Evolutionary conservation across 2,113 vertebrate species (phyloP).

Genomic region (Mus pahari): DNA sequence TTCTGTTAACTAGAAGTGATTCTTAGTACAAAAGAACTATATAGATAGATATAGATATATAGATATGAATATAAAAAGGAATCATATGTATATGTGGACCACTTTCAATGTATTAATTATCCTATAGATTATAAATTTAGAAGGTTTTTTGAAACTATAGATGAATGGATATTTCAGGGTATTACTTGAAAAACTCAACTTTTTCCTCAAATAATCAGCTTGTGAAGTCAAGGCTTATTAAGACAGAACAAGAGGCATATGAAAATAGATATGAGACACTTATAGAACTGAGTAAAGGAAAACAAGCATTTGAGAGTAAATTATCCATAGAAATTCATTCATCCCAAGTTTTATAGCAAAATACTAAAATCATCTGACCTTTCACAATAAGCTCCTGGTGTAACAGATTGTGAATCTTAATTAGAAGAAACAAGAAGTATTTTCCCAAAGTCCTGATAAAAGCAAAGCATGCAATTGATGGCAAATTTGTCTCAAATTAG

Average conservation of each 20-base stretch:
- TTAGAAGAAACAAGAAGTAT: conserved; percentile 64
- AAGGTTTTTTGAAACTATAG: background rate
- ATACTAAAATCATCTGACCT: conserved; percentile 61
- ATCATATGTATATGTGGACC: background rate
- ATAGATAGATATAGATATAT: background rate
- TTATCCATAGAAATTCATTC: conserved; percentile 33
- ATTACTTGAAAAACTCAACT: background rate
- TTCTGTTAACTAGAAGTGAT: background rate
- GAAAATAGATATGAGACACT: background rate
- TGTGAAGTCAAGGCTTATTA: background rate
- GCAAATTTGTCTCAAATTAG: conserved; percentile 68
- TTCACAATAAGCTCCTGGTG: conserved; percentile 60
- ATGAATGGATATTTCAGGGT: background rate
- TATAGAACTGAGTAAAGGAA: conserved; percentile 29
- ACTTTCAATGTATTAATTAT: background rate
- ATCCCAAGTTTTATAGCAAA: conserved; percentile 72
- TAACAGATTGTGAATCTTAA: conserved; percentile 68
- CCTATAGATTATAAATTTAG: background rate
- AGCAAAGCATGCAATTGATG: conserved; percentile 50
- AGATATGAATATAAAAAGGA: background rate
- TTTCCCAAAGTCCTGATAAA: conserved; percentile 63
- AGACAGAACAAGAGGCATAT: background rate
- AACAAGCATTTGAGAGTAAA: conserved; percentile 17
- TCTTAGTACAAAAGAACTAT: background rate
- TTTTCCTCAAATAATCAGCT: conserved; percentile 30